A percentile compares a stretch with the other conserved stretches of the same genome.
Conservation (phyloP, 1,140 invertebrate species). For the Leguminivora glycinivorella region DNA sequence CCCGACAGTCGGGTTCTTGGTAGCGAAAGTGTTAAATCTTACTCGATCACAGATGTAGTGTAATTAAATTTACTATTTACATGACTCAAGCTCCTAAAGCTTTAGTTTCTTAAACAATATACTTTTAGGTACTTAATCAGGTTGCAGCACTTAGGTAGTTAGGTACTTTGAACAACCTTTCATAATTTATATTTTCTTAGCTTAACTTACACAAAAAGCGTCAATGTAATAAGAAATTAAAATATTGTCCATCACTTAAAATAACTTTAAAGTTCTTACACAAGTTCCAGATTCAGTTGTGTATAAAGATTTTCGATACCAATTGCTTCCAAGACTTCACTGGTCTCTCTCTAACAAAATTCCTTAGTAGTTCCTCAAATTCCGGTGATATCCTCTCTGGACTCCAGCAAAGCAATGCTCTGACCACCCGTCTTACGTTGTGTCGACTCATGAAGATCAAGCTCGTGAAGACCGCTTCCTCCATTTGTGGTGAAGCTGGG, state of each 20-base stretch:
- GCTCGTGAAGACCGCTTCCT: conserved; percentile 67
- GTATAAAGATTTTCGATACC: conserved; percentile 45
- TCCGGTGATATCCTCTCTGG: conserved; percentile 53
- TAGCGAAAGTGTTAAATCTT: too few relatives aligned
- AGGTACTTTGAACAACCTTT: not conserved
- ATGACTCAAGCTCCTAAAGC: conserved; percentile 6
- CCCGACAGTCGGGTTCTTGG: too few relatives aligned
- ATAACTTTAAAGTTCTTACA: not conserved
- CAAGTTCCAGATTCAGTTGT: not conserved
- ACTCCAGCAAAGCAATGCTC: conserved; percentile 53
- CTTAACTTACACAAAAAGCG: not conserved
- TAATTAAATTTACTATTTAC: conserved; percentile 17
- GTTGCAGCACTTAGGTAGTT: not conserved
- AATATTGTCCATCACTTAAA: conserved; percentile 4
- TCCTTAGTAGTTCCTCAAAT: conserved; percentile 50
- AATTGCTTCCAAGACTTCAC: conserved; percentile 54
- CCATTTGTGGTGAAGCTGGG: conserved; percentile 57
- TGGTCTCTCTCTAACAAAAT: conserved; percentile 58
- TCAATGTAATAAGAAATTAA: not conserved
- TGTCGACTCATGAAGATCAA: conserved; percentile 65
- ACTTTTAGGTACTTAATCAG: conserved; percentile 7
- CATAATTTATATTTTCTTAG: conserved; percentile 26
- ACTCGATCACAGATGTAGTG: conserved; percentile 21
- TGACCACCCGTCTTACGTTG: conserved; percentile 48
- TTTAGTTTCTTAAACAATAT: not conserved